A percentile compares a stretch with the other conserved stretches of the same genome.
Conservation (phyloP, 2,888 invertebrate genomes). For the Drosophila putrida region DNA sequence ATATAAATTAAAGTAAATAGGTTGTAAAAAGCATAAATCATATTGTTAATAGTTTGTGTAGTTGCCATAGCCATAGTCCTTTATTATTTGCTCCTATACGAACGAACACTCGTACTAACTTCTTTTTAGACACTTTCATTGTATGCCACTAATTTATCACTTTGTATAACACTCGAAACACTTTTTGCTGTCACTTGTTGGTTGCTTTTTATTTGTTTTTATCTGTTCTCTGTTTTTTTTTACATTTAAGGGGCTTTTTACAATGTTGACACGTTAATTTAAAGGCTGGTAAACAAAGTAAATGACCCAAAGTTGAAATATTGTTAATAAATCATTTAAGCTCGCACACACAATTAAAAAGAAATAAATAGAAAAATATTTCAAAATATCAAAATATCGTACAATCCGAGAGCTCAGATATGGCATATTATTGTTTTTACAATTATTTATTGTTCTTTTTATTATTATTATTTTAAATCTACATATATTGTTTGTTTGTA, state of each 20-base stretch:
- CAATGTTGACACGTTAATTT: constrained; percentile 64
- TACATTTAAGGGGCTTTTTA: constrained; percentile 8
- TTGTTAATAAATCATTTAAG: constrained; percentile 58
- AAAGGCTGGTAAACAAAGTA: constrained; percentile 56
- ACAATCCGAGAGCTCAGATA: constrained; percentile 4
- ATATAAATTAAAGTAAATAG: constrained; percentile 69
- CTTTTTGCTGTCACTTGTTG: constrained; percentile 53
- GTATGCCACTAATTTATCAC: constrained; percentile 67
- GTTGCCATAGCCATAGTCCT: constrained; percentile 37
- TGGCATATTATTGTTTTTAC: constrained; percentile 9
- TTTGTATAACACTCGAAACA: constrained; percentile 60
- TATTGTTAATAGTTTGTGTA: constrained; percentile 64
- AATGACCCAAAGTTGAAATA: constrained; percentile 46
- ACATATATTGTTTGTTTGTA: constrained; percentile 1
- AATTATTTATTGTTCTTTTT: background rate
- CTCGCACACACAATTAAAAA: constrained; percentile 33
- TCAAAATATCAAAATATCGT: background rate
- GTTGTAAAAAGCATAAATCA: constrained; percentile 70
- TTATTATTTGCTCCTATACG: constrained; percentile 52
- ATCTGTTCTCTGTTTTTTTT: constrained; percentile 3
- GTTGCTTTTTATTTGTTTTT: constrained; percentile 21
- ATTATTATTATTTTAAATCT: background rate
- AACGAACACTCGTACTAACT: constrained; percentile 30
- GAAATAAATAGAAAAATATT: constrained; percentile 29
- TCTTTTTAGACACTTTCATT: constrained; percentile 65